Percentiles rank a stretch among this genome's conserved stretches.
Conservation (phyloP, 2,113 vertebrate genomes). For the Casuarius casuarius region DNA sequence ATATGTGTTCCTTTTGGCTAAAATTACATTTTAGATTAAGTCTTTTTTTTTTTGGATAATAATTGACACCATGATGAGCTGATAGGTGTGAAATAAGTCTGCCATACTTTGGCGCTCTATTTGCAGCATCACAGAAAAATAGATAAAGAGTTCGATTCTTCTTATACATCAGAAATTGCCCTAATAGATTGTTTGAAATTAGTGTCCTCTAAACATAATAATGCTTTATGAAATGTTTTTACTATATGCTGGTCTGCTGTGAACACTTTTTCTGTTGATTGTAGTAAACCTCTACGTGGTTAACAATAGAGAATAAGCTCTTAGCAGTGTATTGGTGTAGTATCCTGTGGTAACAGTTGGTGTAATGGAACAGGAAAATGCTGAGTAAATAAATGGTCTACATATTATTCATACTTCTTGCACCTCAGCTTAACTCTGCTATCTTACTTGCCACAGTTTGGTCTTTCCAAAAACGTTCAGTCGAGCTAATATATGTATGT, state of each 20-base stretch:
- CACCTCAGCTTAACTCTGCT: not conserved
- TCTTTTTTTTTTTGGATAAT: not conserved
- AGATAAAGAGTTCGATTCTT: not conserved
- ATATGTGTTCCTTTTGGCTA: not conserved
- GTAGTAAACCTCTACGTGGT: not conserved
- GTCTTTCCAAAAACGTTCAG: not conserved
- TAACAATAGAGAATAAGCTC: not conserved
- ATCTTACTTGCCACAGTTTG: not conserved
- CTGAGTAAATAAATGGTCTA: not conserved
- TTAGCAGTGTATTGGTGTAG: not conserved
- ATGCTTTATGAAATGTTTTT: not conserved
- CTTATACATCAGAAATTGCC: not conserved
- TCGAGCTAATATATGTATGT: not conserved
- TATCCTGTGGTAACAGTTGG: not conserved
- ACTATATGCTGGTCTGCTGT: fast-evolving
- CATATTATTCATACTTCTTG: not conserved
- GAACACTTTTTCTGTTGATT: not conserved
- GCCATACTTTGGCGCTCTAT: not conserved
- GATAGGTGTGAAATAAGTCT: not conserved
- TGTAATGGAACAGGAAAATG: not conserved
- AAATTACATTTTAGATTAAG: not conserved
- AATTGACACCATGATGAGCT: not conserved
- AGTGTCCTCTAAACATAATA: not conserved
- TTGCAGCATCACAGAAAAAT: not conserved
- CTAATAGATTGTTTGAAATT: not conserved